These are phyloP conservation scores for Nasonia giraulti DNA, from an alignment of 1,140 invertebrate genomes.

Conservation along the genomic window DNA sequence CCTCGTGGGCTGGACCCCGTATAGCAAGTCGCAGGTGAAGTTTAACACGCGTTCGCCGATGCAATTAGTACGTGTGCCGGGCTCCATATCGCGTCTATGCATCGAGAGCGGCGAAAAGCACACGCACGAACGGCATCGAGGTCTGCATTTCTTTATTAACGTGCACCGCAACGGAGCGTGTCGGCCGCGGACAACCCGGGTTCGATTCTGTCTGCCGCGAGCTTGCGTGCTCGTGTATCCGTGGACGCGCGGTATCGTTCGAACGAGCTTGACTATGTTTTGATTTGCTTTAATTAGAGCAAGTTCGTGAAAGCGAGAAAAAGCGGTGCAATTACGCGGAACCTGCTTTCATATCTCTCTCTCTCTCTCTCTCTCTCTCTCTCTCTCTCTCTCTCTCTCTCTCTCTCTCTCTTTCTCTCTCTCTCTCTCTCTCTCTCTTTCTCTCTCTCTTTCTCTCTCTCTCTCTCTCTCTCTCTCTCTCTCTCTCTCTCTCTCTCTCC, in stretches of 20 bases:
- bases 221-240: background rate
- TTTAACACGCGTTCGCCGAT: background rate
- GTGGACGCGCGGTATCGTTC: slow-evolving; percentile 30
- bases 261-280: slow-evolving; percentile 54
- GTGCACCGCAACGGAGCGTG: background rate
- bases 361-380: background rate
- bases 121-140: background rate
- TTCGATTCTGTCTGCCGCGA: background rate
- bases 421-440: slow-evolving; percentile 21
- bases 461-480: slow-evolving; percentile 9
- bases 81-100: background rate
- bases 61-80: background rate
- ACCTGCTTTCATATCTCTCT: slow-evolving; percentile 55
- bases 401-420: no score
- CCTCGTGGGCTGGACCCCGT: background rate
- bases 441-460: background rate
- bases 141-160: background rate
- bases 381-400: background rate
- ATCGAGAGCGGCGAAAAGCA: background rate
- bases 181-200: background rate
- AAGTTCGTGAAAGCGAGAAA: slow-evolving; percentile 62
- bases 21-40: background rate
- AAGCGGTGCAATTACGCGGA: slow-evolving; percentile 62
- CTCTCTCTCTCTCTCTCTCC: background rate
- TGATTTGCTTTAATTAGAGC: slow-evolving; percentile 70